Evolutionary conservation across 2,797 vertebrate genomes (phyloP).

Genomic region (Hapalemur alaotrensis): DNA sequence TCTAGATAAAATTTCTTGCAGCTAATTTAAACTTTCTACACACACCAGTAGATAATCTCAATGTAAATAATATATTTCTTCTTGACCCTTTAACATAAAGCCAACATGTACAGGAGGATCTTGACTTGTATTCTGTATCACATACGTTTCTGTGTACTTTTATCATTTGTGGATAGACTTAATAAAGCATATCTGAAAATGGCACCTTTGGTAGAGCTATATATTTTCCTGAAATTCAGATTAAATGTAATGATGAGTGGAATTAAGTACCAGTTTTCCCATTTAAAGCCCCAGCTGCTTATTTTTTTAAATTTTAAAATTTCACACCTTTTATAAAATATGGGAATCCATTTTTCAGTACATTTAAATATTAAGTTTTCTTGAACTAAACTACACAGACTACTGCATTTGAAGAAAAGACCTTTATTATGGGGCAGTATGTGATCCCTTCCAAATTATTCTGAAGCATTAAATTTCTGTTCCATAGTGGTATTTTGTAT

Average conservation of each 20-base stretch:
- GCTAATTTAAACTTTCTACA: constrained; percentile 89
- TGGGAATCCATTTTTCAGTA: constrained; percentile 1
- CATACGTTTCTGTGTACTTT: not conserved
- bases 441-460: not conserved
- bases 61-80: constrained; percentile 85
- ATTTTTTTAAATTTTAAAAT: constrained; percentile 39
- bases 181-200: constrained; percentile 38
- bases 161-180: not conserved
- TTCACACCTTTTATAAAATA: constrained; percentile 32
- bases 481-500: not conserved
- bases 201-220: not conserved
- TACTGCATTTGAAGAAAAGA: constrained; percentile 22
- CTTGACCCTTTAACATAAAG: constrained; percentile 72
- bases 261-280: not conserved
- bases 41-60: constrained; percentile 84
- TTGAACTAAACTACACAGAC: not conserved
- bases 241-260: not conserved
- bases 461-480: not conserved
- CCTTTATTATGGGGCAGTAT: not conserved
- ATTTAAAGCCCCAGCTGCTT: not conserved
- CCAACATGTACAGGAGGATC: not conserved
- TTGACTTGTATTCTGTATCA: not conserved
- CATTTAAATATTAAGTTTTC: constrained; percentile 33
- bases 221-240: not conserved
- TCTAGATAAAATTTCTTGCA: constrained; percentile 88